Evolutionary conservation across 2,797 vertebrate species (phyloP), one percentile per base, ranked within the genome.

Genomic region (Anguilla anguilla): DNA sequence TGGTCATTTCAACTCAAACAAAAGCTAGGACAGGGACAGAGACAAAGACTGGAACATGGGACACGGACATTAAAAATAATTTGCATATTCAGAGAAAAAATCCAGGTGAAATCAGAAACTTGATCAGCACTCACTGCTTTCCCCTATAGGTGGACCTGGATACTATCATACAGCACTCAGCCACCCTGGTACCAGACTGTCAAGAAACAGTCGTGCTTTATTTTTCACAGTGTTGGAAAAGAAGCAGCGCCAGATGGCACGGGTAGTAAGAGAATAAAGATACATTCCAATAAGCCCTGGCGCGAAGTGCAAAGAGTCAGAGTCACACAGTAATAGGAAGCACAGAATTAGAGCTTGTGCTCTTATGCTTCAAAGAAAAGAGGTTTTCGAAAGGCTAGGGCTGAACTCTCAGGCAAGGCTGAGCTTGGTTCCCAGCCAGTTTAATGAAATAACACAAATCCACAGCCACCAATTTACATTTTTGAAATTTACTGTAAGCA

Each of bases 1-100:
- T 91, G 91, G 91, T 91, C 93, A 92, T 91, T 88, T 1, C 55
- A 93, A 90, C 86, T 92, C 89, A 91, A 92, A 91, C 90, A 91
- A 91, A 92, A 67, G 69, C 59, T 82, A 84, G 81, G 9, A 82
- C 9, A 87, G 79, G 17, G 81, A 15, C 39, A 43, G 19, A 81
- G 43, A 10, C 51, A 84, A 39, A 67, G 15, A 39, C 53, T 15
- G 13, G 22, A 22, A 19, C 31, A 2, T 15, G n/a, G 53, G 82
- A 25, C 46, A n/a, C 49, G 46, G 49, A 43, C 39, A 74, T 85
- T 85, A 85, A 43, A 51, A 22, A 64, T 59, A 55, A 31, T 69
- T 72, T 22, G 77, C 77, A 81, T 49, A 46, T 72, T 72, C 64
- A 15, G 49, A 84, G 22, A 28, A 53, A 43, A 55, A 84, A 84